Evolutionary conservation across 1,140 invertebrate genomes (phyloP).

Genomic region (Octopus sinensis): DNA sequence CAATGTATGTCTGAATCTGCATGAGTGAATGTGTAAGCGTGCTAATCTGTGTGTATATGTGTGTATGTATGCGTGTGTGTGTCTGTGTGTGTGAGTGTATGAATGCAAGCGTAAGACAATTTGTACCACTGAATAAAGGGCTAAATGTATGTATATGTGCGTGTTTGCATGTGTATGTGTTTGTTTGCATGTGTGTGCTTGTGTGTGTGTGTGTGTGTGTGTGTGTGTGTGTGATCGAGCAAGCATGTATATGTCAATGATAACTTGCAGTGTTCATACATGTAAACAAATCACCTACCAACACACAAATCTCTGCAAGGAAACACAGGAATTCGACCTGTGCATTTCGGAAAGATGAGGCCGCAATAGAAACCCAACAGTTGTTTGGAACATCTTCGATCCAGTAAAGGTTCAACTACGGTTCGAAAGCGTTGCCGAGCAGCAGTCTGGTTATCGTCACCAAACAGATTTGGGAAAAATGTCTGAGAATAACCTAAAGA

Average conservation of each 20-base stretch:
- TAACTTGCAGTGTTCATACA: neutral
- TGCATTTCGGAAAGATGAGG: slow-evolving; percentile 3
- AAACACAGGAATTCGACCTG: neutral
- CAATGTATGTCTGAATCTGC: too few species aligned
- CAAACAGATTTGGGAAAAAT: neutral
- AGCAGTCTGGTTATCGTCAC: neutral
- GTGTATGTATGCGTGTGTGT: too few species aligned
- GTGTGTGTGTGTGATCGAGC: neutral
- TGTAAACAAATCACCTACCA: neutral
- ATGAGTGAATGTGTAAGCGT: too few species aligned
- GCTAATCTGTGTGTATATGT: too few species aligned
- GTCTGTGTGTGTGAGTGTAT: too few species aligned
- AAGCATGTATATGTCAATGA: neutral
- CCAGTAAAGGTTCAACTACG: neutral
- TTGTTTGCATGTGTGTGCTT: too few species aligned
- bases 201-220: neutral
- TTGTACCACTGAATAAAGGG: too few species aligned
- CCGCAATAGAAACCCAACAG: neutral
- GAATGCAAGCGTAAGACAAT: too few species aligned
- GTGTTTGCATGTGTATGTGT: too few species aligned
- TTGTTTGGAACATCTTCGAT: neutral
- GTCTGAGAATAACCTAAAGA: slow-evolving; percentile 1
- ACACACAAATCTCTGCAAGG: neutral
- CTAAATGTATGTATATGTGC: too few species aligned
- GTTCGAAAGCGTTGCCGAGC: neutral